phyloP scores from a whole-genome alignment of 30 jellyfish, hydroid and myxozoan species.

The Sanderia malayensis region DNA sequence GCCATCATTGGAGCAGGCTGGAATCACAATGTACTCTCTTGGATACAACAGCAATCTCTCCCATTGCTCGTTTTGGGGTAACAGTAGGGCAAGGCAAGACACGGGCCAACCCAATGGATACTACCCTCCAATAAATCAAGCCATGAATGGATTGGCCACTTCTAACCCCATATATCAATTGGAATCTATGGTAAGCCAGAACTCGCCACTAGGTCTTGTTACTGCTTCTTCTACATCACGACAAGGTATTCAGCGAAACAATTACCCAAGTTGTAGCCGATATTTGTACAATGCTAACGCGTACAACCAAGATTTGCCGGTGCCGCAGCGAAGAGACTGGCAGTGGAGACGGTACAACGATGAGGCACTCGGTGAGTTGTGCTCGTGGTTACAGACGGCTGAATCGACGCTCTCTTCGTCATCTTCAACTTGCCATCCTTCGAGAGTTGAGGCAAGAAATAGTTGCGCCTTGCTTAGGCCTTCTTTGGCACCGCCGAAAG shows the following conservation, averaged over 20 bases:
- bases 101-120: constrained; percentile 62
- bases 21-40: constrained; percentile 45
- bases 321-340: constrained; percentile 63
- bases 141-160: constrained; percentile 56
- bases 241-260: no score
- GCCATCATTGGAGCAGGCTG: no score
- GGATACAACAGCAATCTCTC: constrained; percentile 50
- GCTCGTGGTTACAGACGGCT: constrained; percentile 69
- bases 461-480: constrained; percentile 73
- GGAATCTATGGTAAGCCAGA: constrained; percentile 73
- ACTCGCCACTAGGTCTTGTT: constrained; percentile 67
- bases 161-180: constrained; percentile 79
- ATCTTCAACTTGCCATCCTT: constrained; percentile 56
- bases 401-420: constrained; percentile 59
- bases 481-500: constrained; percentile 51
- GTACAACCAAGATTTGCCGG: constrained; percentile 45
- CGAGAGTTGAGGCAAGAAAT: constrained; percentile 58
- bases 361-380: constrained; percentile 64
- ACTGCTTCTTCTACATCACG: constrained; percentile 63
- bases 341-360: constrained; percentile 61
- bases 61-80: constrained; percentile 76
- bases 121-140: constrained; percentile 72
- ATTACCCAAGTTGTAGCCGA: constrained; percentile 59
- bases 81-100: constrained; percentile 61
- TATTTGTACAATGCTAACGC: constrained; percentile 30